Base-by-base conservation (phyloP, 2,888 invertebrate species). In the Lepidonotus clava region DNA sequence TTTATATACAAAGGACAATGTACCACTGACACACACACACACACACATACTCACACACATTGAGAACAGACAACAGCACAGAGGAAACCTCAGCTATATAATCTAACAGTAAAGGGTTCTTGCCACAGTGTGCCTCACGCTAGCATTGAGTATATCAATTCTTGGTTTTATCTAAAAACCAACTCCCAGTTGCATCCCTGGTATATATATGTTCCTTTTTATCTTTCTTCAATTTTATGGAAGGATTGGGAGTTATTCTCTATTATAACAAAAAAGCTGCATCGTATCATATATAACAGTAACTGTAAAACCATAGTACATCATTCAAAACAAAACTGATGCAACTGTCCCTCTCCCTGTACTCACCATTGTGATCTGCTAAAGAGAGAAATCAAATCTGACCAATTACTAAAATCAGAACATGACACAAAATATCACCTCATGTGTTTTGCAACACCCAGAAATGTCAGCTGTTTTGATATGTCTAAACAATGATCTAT, bases 1-100 rank as follows among this genome's bases (percentile, higher is more conserved):
- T 71, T 34, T 71, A 71, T 71, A 71, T 71, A 71, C 71, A 71
- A 71, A 71, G 71, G 71, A 71, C 71, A 71, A 71, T 36, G 21
- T 38, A 71, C 71, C 71, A 71, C 71, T n/a, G n/a, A 71, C 0
- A 36, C 36, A 71, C 71, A 34, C 34, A n/a, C 71, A 71, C 71
- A 71, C 71, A 71, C 71, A 71, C 36, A 71, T n/a, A 56, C n/a
- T 5, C 56, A 56, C 71, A 34, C 71, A 71, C 36, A 71, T n/a
- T 36, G 14, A 71, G 71, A 38, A 36, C 11, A n/a, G 71, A 71
- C 71, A 71, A 71, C 24, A 71, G 71, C 38, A 71, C 71, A 71
- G 71, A 71, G n/a, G 4, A 28, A 38, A 71, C 71, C 71, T 36
- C 71, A 8, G 38, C 71, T 71, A 71, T n/a, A 71, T 34, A 0